A percentile compares a stretch with the other conserved stretches of the same genome.
phyloP scores from a whole-genome alignment of 2,888 invertebrate genomes.

The Drosophila neoperkinsi region DNA sequence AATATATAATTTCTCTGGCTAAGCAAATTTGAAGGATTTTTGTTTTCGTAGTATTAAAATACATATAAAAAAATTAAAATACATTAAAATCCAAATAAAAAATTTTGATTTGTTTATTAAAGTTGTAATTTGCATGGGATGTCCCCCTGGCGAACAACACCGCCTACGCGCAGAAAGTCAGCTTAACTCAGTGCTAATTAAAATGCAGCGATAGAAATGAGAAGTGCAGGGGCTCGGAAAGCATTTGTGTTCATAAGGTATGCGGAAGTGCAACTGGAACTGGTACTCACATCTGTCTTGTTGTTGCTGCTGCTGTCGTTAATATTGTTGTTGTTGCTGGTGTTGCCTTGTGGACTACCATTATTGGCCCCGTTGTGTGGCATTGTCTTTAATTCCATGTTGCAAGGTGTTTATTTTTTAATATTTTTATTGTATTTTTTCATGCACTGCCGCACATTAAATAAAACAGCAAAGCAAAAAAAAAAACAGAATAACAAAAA shows the following conservation, averaged over 20 bases:
- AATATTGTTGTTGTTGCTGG: conserved; percentile 12
- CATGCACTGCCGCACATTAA: conserved; percentile 44
- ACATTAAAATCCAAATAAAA: background rate
- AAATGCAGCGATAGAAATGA: background rate
- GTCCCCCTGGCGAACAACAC: background rate
- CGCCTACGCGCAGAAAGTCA: background rate
- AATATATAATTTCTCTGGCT: background rate
- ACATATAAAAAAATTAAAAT: background rate
- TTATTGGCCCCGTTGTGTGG: conserved; percentile 51
- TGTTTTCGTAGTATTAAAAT: background rate
- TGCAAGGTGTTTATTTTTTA: conserved; percentile 40
- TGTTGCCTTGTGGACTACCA: conserved; percentile 24
- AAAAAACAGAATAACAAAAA: conserved; percentile 8
- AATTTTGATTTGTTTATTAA: background rate
- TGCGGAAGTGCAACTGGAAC: conserved; percentile 23
- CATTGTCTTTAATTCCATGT: conserved; percentile 59
- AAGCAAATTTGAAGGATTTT: background rate
- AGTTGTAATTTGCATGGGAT: background rate
- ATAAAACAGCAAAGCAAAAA: conserved; percentile 12
- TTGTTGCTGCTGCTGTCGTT: conserved; percentile 17
- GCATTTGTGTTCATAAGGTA: background rate
- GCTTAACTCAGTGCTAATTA: background rate
- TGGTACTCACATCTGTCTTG: conserved; percentile 46
- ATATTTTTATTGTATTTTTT: conserved; percentile 5
- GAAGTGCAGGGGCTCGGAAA: background rate